phyloP scores from a whole-genome alignment of 2,888 invertebrate species.

The Eupithecia insigniata region DNA sequence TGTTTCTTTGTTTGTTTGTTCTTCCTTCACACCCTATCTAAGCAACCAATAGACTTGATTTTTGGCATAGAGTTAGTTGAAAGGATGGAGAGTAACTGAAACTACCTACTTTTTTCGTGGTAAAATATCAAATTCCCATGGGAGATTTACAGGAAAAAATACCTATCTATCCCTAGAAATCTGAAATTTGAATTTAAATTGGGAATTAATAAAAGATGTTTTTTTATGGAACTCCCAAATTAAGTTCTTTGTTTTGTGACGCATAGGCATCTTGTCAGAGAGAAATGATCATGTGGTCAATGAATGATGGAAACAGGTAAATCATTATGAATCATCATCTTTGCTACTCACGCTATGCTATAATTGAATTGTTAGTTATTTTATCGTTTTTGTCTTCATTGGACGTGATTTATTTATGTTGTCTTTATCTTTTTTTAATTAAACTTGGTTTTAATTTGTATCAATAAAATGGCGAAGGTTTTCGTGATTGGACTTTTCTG shows the following conservation, averaged over 20 bases:
- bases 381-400: conserved; percentile 8
- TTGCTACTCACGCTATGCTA: not conserved
- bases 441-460: not conserved
- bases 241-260: not conserved
- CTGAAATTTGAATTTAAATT: too few relatives aligned
- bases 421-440: not conserved
- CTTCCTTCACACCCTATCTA: too few relatives aligned
- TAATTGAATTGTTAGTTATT: conserved; percentile 17
- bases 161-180: too few relatives aligned
- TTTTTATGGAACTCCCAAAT: not conserved
- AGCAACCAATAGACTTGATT: too few relatives aligned
- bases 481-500: conserved; percentile 30
- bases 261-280: not conserved
- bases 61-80: too few relatives aligned
- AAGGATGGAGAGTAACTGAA: too few relatives aligned
- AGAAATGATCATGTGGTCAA: conserved; percentile 10
- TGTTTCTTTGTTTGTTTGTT: too few relatives aligned
- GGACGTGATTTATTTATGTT: conserved; percentile 18
- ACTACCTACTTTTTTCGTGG: too few relatives aligned
- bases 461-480: conserved; percentile 31
- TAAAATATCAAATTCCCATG: too few relatives aligned
- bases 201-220: too few relatives aligned
- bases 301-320: conserved; percentile 32
- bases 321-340: conserved; percentile 34
- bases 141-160: too few relatives aligned